phyloP scores from a whole-genome alignment of 2,113 vertebrate genomes.

The Gadus macrocephalus region DNA sequence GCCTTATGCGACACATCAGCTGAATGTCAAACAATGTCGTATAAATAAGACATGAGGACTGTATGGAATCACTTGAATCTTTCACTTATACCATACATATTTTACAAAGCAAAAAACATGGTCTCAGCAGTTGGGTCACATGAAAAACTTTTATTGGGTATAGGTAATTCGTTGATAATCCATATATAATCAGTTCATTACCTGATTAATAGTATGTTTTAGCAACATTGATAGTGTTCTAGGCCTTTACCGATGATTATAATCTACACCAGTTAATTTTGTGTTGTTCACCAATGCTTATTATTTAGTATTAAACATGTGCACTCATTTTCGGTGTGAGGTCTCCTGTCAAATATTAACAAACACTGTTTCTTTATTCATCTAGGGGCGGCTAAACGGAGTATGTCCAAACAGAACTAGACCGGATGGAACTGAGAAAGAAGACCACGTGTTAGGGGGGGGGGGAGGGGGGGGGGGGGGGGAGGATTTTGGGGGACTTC shows the following conservation, averaged over 20 bases:
- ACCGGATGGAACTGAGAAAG: conserved; percentile 13
- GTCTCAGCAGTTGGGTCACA: too few relatives aligned
- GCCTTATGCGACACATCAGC: too few relatives aligned
- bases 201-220: too few relatives aligned
- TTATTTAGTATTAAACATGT: background rate
- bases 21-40: too few relatives aligned
- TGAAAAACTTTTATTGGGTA: too few relatives aligned
- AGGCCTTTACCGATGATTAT: background rate
- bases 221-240: too few relatives aligned
- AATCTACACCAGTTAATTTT: background rate
- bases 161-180: too few relatives aligned
- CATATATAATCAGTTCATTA: too few relatives aligned
- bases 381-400: conserved; percentile 79
- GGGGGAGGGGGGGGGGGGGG: conserved; percentile 26
- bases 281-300: background rate
- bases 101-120: too few relatives aligned
- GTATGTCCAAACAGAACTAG: conserved; percentile 6
- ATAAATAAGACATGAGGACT: too few relatives aligned
- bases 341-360: background rate
- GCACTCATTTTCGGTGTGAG: background rate
- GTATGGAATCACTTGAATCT: too few relatives aligned
- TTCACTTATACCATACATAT: too few relatives aligned
- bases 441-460: conserved; percentile 31
- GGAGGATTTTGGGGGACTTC: conserved; percentile 28
- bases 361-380: background rate